Conservation (phyloP, 1,140 invertebrate species). For the Sipha flava region DNA sequence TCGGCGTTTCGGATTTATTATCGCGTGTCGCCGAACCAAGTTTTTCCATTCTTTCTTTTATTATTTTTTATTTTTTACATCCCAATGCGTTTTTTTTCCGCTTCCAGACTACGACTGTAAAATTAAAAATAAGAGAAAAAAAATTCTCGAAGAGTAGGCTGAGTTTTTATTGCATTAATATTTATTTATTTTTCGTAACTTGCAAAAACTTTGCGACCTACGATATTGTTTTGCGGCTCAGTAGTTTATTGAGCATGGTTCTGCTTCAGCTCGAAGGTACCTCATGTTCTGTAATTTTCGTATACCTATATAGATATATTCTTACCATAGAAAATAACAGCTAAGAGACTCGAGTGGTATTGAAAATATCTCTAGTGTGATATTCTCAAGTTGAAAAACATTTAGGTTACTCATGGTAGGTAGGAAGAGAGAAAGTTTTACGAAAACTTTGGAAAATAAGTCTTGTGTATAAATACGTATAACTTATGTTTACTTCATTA, state of each 20-base stretch:
- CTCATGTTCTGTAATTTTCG: no score
- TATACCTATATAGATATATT: no score
- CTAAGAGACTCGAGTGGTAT: not conserved
- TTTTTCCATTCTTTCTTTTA: not conserved
- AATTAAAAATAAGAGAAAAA: no score
- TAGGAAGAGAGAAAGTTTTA: not conserved
- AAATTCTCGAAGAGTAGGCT: no score
- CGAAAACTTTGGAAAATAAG: not conserved
- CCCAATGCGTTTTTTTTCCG: no score
- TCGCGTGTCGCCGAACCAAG: not conserved
- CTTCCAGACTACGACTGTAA: no score
- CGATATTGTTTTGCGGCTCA: not conserved
- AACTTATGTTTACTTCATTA: no score
- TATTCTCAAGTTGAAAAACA: not conserved
- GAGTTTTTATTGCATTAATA: no score
- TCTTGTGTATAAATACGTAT: no score
- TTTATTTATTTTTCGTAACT: no score
- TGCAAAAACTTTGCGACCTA: not conserved
- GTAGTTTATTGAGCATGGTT: not conserved
- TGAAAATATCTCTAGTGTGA: not conserved
- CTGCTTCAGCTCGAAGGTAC: no score
- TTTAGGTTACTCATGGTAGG: not conserved
- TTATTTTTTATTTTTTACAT: no score
- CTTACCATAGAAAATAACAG: not conserved
- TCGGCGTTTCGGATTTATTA: not conserved